Evolutionary conservation across 2,888 invertebrate species (phyloP), one percentile per base, ranked within the genome.

Genomic region (Ectemnius continuus): DNA sequence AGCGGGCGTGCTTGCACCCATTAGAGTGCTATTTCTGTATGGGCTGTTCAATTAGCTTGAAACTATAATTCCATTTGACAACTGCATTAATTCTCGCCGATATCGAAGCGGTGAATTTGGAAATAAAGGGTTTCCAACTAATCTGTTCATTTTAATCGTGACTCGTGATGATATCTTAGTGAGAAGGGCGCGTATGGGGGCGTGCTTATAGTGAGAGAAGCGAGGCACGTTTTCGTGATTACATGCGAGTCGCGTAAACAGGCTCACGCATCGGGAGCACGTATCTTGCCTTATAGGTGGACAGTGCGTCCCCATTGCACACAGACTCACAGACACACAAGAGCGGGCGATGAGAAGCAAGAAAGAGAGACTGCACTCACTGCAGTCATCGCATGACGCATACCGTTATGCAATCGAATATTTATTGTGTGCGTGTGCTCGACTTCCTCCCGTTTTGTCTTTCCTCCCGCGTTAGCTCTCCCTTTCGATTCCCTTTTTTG

Each of bases 281-380:
- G 82, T 84, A 86, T 86, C 85, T 85, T 81, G 73, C 87, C 87
- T 87, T 88, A 86, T 88, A 86, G 83, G 85, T 85, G 76, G 81
- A 80, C 84, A 77, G 73, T 67, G 76, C 67, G 69, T 63, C 73
- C 75, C 78, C 75, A 60, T 60, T 48, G 73, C 60, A 67, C 67
- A 48, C 48, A 57, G 52, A 59, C 46, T 46, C 48, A 63, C 67
- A 47, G 52, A 57, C 58, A 59, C 46, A 61, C 48, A 63, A 61
- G 46, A 23, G 45, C 23, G 64, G 46, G 28, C 70, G 61, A 66
- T 62, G 59, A 62, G 67, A 64, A 63, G 36, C 60, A 58, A 70
- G 58, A 65, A 20, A 69, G 74, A 78, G 75, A 78, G 76, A 81
- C 61, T 64, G 70, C 61, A 77, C 61, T 48, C 63, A 46, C 59